Conservation (phyloP, 2,797 vertebrate genomes). For the Cynopterus sphinx region DNA sequence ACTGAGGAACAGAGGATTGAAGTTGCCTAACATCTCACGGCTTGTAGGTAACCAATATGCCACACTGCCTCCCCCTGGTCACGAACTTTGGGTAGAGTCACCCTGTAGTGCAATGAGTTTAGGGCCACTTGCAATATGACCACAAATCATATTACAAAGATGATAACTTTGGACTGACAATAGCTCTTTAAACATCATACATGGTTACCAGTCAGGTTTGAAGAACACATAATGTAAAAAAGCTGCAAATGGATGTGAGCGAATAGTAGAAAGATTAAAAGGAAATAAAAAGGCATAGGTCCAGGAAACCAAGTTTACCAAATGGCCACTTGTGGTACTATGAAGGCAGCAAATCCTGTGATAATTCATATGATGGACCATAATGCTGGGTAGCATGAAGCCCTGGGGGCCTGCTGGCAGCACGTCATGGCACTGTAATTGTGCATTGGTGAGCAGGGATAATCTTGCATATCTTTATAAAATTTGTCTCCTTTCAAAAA, state of each 20-base stretch:
- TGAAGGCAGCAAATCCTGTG: neutral
- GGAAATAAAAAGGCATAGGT: neutral
- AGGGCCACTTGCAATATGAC: neutral
- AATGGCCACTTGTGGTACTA: neutral
- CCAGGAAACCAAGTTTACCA: neutral
- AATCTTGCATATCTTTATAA: neutral
- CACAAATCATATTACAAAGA: neutral
- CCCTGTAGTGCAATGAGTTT: neutral
- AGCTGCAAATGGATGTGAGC: conserved; percentile 26
- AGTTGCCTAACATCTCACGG: neutral
- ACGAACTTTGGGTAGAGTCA: neutral
- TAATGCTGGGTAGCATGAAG: neutral
- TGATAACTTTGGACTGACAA: neutral
- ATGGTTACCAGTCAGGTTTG: neutral
- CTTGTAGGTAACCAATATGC: neutral
- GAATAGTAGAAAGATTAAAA: conserved; percentile 1
- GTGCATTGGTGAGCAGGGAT: too few relatives aligned
- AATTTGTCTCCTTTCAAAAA: neutral
- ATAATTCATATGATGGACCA: neutral
- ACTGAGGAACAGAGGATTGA: neutral
- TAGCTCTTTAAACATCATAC: conserved; percentile 7
- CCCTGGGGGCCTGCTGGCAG: neutral
- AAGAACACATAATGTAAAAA: neutral
- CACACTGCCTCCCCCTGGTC: neutral
- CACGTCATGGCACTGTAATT: neutral